A percentile compares a stretch with the other conserved stretches of the same genome.
Conservation (phyloP, 2,113 vertebrate species). For the Pelobates fuscus region DNA sequence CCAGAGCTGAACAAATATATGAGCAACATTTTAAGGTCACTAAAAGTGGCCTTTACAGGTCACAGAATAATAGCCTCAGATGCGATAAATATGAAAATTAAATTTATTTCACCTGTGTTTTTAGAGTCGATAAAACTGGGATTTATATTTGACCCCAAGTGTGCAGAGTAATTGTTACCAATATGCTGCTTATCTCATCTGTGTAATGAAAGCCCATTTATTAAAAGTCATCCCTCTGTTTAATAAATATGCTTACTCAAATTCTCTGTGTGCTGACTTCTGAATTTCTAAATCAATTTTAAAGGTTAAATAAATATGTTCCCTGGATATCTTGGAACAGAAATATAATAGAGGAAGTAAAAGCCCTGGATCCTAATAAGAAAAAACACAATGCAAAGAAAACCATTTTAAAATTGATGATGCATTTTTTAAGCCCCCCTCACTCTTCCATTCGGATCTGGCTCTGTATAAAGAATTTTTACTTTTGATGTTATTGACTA, state of each 20-base stretch:
- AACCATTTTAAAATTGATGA: too few relatives aligned
- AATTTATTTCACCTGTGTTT: not conserved
- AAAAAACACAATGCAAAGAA: too few relatives aligned
- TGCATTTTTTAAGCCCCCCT: too few relatives aligned
- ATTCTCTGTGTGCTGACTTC: not conserved
- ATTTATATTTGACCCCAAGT: not conserved
- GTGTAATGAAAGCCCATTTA: not conserved
- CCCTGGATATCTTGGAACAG: too few relatives aligned
- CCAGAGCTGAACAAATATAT: slow-evolving; percentile 31
- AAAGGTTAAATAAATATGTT: not conserved
- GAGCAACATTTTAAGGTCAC: slow-evolving; percentile 32
- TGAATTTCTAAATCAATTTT: not conserved
- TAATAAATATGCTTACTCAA: not conserved
- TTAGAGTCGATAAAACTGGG: not conserved
- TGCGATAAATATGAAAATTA: not conserved
- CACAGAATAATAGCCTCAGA: not conserved
- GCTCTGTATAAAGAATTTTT: too few relatives aligned
- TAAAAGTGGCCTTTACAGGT: slow-evolving; percentile 1
- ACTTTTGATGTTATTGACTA: too few relatives aligned
- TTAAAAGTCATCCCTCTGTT: not conserved
- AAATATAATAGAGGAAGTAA: too few relatives aligned
- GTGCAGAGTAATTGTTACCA: not conserved
- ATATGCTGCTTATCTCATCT: too few relatives aligned
- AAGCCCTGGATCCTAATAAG: too few relatives aligned
- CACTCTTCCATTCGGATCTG: too few relatives aligned